Evolutionary conservation across 2,113 vertebrate genomes (phyloP).

Genomic region (Galeopterus variegatus): DNA sequence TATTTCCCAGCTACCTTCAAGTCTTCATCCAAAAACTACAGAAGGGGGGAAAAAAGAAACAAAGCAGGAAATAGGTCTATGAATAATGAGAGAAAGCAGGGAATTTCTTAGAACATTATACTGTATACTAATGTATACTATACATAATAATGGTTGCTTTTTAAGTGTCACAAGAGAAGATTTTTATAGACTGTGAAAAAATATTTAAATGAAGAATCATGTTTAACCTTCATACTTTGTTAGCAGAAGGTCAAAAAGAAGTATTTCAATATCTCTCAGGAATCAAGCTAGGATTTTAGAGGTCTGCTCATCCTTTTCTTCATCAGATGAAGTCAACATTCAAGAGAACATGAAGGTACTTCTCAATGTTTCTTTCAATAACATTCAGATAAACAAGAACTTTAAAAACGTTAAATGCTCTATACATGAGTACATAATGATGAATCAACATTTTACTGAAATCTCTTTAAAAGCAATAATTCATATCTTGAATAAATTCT

Average conservation of each 20-base stretch:
- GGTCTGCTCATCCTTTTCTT: neutral
- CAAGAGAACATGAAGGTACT: neutral
- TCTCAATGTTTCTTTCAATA: neutral
- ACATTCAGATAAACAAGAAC: neutral
- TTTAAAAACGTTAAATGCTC: neutral
- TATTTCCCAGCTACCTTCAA: conserved; percentile 94
- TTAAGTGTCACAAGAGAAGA: neutral
- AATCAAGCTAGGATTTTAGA: conserved; percentile 44
- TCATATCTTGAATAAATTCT: conserved; percentile 36
- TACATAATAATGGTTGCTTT: conserved; percentile 29
- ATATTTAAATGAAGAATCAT: conserved; percentile 16
- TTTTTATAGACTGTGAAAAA: conserved; percentile 48
- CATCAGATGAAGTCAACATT: neutral
- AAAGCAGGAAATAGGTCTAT: conserved; percentile 82
- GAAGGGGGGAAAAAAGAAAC: conserved; percentile 44
- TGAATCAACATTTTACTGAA: neutral
- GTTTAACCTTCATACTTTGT: neutral
- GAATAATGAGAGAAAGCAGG: conserved; percentile 74
- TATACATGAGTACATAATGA: neutral
- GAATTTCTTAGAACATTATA: conserved; percentile 5
- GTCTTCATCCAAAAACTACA: conserved; percentile 96
- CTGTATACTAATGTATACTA: neutral
- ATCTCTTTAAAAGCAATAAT: neutral
- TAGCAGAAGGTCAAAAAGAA: neutral
- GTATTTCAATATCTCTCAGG: neutral